Percentiles rank a stretch among this genome's conserved stretches.
phyloP scores from a whole-genome alignment of 2,797 vertebrate species.

The Catostomus latipinnis region DNA sequence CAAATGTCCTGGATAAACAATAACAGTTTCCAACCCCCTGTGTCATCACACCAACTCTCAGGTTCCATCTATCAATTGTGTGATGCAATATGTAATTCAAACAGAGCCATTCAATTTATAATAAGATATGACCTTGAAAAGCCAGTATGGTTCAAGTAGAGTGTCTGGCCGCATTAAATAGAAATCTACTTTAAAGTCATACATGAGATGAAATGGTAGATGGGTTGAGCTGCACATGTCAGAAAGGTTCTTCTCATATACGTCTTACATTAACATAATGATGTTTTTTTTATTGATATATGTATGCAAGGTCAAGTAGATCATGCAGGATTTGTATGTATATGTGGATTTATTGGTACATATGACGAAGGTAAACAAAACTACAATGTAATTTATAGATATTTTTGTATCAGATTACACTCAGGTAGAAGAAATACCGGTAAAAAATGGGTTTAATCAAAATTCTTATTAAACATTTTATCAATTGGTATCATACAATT shows the following conservation, averaged over 20 bases:
- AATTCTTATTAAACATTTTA: no score
- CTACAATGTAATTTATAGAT: no score
- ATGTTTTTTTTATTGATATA: conserved; percentile 33
- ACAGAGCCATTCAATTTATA: conserved; percentile 8
- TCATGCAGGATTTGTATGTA: conserved; percentile 1
- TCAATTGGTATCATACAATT: no score
- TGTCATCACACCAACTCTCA: conserved; percentile 16
- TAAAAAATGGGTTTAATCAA: no score
- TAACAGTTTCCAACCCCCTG: neutral
- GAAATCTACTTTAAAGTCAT: neutral
- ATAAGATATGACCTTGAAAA: conserved; percentile 8
- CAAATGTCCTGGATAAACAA: conserved; percentile 30
- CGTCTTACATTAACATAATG: conserved; percentile 30
- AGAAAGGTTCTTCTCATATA: conserved; percentile 18
- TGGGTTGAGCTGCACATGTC: conserved; percentile 34
- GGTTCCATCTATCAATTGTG: neutral
- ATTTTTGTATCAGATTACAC: no score
- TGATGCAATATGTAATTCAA: conserved; percentile 27
- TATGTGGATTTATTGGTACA: neutral
- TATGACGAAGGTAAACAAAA: no score
- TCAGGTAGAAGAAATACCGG: no score
- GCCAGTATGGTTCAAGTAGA: conserved; percentile 14
- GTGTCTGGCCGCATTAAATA: conserved; percentile 21
- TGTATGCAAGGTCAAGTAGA: conserved; percentile 22
- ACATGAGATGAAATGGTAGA: neutral